phyloP scores from a whole-genome alignment of 2,113 vertebrate species.

The Poeciliopsis occidentalis region DNA sequence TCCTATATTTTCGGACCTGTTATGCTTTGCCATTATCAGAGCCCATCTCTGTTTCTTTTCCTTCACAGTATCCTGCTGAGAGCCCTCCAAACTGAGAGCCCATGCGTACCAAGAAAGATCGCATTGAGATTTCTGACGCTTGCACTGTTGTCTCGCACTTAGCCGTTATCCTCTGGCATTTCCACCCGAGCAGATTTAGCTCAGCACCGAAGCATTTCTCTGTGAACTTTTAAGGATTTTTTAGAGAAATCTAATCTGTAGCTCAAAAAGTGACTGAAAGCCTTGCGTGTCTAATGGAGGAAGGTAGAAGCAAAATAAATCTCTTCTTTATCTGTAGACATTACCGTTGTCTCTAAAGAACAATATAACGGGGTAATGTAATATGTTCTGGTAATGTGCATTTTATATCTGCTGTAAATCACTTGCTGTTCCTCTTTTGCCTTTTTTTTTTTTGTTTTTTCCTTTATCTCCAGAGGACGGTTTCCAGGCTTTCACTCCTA shows the following conservation, averaged over 20 bases:
- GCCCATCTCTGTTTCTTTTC: constrained; percentile 18
- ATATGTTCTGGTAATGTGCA: constrained; percentile 55
- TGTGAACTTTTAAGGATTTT: constrained; percentile 59
- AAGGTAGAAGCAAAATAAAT: constrained; percentile 48
- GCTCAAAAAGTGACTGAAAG: constrained; percentile 56
- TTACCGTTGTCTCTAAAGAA: constrained; percentile 54
- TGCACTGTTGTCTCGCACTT: constrained; percentile 19
- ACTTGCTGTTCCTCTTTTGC: constrained; percentile 29
- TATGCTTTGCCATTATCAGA: constrained; percentile 32
- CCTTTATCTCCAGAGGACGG: constrained; percentile 14
- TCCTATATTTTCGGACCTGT: not conserved
- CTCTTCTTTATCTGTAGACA: constrained; percentile 56
- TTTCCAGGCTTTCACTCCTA: constrained; percentile 29
- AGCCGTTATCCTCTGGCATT: constrained; percentile 55
- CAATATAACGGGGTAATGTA: constrained; percentile 46
- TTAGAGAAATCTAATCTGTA: constrained; percentile 36
- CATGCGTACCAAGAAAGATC: not conserved
- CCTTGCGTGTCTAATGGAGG: constrained; percentile 32
- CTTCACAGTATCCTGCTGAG: constrained; percentile 15
- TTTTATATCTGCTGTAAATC: constrained; percentile 66
- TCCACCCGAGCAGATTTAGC: constrained; percentile 55
- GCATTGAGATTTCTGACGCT: constrained; percentile 23
- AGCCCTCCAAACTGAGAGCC: constrained; percentile 32
- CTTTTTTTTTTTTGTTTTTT: constrained; percentile 25
- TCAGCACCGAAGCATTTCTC: constrained; percentile 43